Evolutionary conservation across 1,140 invertebrate species (phyloP).

Genomic region (Radopholus similis): DNA sequence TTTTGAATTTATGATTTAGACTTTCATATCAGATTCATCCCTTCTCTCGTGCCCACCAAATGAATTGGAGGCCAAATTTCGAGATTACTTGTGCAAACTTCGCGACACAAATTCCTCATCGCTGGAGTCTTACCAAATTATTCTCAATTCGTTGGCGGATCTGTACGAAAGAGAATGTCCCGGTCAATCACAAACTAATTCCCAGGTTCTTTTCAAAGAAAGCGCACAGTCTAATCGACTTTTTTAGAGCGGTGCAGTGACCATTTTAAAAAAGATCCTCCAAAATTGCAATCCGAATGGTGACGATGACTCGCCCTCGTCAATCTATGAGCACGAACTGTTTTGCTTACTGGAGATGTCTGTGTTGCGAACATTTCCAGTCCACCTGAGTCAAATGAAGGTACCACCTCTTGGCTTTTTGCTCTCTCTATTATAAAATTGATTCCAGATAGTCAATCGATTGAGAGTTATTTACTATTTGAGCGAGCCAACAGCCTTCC

Average conservation of each 20-base stretch:
- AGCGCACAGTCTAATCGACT: too few relatives aligned
- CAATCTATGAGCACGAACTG: not conserved
- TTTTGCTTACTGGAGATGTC: not conserved
- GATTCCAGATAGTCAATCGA: not conserved
- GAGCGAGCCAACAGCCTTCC: not conserved
- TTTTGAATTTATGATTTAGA: too few relatives aligned
- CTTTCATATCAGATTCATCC: not conserved
- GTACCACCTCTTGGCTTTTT: not conserved
- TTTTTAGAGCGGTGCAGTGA: not conserved
- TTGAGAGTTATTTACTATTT: not conserved
- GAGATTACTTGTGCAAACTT: not conserved
- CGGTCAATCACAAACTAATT: not conserved
- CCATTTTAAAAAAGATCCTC: conserved; percentile 4
- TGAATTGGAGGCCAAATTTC: not conserved
- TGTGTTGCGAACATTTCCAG: not conserved
- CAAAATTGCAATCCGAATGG: not conserved
- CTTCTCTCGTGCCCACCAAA: not conserved
- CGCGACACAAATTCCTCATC: not conserved
- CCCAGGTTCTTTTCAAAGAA: not conserved
- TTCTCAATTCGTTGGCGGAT: not conserved
- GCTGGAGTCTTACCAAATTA: not conserved
- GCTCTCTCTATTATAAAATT: too few relatives aligned
- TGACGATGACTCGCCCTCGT: not conserved
- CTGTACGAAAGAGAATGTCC: not conserved
- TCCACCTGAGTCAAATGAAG: not conserved